These are phyloP conservation scores for Lepus timidus DNA, from an alignment of 2,113 vertebrate species.

Conservation along the genomic window DNA sequence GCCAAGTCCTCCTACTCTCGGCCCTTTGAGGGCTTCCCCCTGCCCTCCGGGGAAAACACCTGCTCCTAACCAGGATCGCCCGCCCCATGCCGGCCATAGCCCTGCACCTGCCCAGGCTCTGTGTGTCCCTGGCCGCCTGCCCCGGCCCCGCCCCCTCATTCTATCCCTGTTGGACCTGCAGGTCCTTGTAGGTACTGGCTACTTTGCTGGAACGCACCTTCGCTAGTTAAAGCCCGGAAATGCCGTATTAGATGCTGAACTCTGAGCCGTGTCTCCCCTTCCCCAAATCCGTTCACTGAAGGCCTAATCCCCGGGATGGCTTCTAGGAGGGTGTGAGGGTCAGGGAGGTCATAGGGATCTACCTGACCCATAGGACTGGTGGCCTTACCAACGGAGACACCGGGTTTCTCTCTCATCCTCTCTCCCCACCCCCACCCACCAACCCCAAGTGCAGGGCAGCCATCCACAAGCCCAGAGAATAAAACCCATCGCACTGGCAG, in stretches of 20 bases:
- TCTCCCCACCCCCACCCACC: background rate
- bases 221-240: background rate
- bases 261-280: background rate
- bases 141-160: background rate
- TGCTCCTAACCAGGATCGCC: too few relatives aligned
- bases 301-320: background rate
- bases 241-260: background rate
- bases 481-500: background rate
- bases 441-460: too few relatives aligned
- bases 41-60: background rate
- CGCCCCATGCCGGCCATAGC: background rate
- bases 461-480: background rate
- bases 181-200: background rate
- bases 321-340: background rate
- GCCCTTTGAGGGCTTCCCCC: background rate
- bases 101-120: background rate
- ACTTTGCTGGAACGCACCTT: background rate
- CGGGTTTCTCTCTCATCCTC: too few relatives aligned
- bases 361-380: background rate
- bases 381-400: background rate
- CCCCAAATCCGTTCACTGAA: background rate
- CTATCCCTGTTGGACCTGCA: background rate
- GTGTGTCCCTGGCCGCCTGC: background rate
- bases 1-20: background rate
- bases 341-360: background rate